Conservation (phyloP, 2,113 vertebrate species). For the Bolborhynchus lineola region DNA sequence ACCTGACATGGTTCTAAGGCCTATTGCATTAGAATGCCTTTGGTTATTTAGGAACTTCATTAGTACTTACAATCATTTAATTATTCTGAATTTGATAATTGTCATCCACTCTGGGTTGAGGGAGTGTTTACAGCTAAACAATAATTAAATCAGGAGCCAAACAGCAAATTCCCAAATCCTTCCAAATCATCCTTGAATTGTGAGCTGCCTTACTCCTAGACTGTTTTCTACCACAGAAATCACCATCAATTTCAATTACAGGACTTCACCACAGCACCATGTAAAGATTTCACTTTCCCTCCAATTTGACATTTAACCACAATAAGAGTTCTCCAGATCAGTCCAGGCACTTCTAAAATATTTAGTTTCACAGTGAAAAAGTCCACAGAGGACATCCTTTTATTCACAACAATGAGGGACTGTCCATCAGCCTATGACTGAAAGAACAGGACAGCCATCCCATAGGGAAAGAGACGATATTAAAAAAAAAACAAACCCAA, state of each 20-base stretch:
- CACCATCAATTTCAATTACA: not conserved
- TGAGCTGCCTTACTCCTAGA: not conserved
- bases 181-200: not conserved
- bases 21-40: not conserved
- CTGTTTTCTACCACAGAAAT: not conserved
- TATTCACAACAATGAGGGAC: not conserved
- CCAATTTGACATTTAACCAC: not conserved
- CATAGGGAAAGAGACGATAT: not conserved
- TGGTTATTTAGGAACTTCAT: not conserved
- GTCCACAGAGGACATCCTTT: not conserved
- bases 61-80: conserved; percentile 18
- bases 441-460: not conserved
- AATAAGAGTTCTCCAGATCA: not conserved
- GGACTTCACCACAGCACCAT: not conserved
- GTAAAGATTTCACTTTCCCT: not conserved
- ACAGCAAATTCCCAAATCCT: not conserved
- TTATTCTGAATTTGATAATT: conserved; percentile 24
- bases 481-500: accelerated
- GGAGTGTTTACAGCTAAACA: conserved; percentile 3
- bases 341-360: not conserved
- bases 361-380: not conserved
- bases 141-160: not conserved
- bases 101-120: not conserved
- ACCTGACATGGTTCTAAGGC: not conserved
- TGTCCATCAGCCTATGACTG: not conserved